Evolutionary conservation across 2,113 vertebrate genomes (phyloP), one percentile per base, ranked within the genome.

Genomic region (Formicarius rufipectus): DNA sequence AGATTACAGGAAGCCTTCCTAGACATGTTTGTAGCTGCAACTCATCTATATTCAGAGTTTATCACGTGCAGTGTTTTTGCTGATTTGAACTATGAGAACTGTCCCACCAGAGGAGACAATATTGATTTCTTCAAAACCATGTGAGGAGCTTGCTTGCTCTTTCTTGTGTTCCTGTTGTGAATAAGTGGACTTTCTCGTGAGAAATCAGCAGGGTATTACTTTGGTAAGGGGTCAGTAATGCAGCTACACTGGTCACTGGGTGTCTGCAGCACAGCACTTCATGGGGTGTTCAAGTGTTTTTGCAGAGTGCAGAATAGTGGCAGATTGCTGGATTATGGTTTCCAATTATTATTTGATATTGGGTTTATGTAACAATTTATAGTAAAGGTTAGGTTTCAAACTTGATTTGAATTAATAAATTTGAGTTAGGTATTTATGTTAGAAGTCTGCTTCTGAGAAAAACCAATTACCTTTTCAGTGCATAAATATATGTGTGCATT

Each of bases 111-210:
- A 67, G 59, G 35, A 80, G 47, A 55, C 33, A 74, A 14, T 42
- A 89, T 42, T 63, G 19, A 13, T 73, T 84, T 84, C n/a, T 67
- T 82, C 39, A 76, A 62, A 67, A 49, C n/a, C 9, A 8, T 0
- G 0, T 24, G 20, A 56, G 21, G 15, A 49, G 5, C 10, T 16
- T 47, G 23, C 28, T 85, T 9, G 1, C 1, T 72, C 10, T 42
- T 86, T 55, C n/a, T 23, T 50, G 22, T 45, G 22, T 84, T 21
- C 10, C 33, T 87, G 31, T 31, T 74, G 31, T 0, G 2, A 71
- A 7, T 37, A 75, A 20, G 23, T 27, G 52, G 17, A 6, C 25
- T 93, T 76, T 25, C 33, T 76, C 7, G 6, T 1, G 4, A 89
- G 52, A 68, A 83, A 50, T 27, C 20, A 25, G 8, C 7, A 50